A percentile compares a stretch with the other conserved stretches of the same genome.
phyloP scores from a whole-genome alignment of 2,113 vertebrate genomes.

The Petaurus breviceps region DNA sequence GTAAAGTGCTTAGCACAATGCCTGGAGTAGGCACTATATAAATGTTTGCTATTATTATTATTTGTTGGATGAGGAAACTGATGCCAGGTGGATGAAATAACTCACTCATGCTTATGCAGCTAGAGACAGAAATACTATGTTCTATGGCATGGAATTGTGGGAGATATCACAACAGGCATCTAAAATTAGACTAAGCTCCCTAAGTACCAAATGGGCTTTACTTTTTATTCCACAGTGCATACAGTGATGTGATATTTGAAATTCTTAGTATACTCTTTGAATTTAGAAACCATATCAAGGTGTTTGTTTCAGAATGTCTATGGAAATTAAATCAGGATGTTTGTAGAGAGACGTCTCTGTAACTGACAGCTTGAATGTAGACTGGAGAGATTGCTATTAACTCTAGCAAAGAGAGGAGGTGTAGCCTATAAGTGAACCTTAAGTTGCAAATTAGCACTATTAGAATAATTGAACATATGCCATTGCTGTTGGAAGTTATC shows the following conservation, averaged over 20 bases:
- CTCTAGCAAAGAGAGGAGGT: slow-evolving; percentile 52
- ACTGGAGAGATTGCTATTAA: slow-evolving; percentile 58
- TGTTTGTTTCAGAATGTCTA: slow-evolving; percentile 73
- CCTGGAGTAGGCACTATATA: background rate
- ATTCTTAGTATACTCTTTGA: slow-evolving; percentile 60
- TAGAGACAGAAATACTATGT: background rate
- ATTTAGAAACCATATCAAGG: slow-evolving; percentile 70
- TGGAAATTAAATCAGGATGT: slow-evolving; percentile 46
- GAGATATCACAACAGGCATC: slow-evolving; percentile 21
- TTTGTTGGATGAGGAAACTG: background rate
- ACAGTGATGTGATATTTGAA: slow-evolving; percentile 49
- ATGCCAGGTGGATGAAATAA: background rate
- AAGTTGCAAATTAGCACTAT: slow-evolving; percentile 50
- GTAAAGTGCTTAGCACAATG: background rate
- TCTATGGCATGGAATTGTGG: slow-evolving; percentile 49
- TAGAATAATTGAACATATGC: slow-evolving; percentile 50
- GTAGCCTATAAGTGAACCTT: slow-evolving; percentile 38
- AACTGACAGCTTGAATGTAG: slow-evolving; percentile 65
- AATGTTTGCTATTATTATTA: background rate
- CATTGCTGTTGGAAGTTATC: slow-evolving; percentile 58
- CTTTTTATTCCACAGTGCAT: slow-evolving; percentile 37
- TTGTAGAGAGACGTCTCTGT: slow-evolving; percentile 35
- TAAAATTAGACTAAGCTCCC: slow-evolving; percentile 64
- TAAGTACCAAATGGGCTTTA: slow-evolving; percentile 61
- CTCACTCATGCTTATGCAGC: background rate